Evolutionary conservation across 2,888 invertebrate species (phyloP), one percentile per base, ranked within the genome.

Genomic region (Xanthorhoe spadicearia): DNA sequence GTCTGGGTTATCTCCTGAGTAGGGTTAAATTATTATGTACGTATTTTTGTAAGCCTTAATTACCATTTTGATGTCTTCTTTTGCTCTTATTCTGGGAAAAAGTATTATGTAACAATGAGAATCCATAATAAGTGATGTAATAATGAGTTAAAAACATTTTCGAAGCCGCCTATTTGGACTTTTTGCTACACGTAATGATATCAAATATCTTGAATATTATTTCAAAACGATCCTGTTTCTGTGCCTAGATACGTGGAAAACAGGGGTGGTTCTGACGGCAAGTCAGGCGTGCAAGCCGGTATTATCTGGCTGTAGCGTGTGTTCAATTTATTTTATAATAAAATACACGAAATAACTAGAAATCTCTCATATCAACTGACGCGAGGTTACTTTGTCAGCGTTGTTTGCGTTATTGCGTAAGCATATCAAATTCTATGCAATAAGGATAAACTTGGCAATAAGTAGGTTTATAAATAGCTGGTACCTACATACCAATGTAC

Each of bases 181-280:
- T 53, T 51, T 23, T 43, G 52, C 53, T 53, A 53, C 57, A 49
- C 55, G 52, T 61, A 65, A n/a, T n/a, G n/a, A 65, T 65, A 61
- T 49, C 52, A 61, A 56, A 23, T 23, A 8, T 23, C 13, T 55
- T 65, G 61, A 54, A 65, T 66, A 58, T 54, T 17, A 52, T 56
- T 52, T 60, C 46, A 49, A 35, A 43, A 53, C 15, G 46, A 52
- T 46, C 13, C 15, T 48, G 8, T 46, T 32, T 10, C 38, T 55
- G 18, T 43, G 28, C 52, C 28, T 62, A 55, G 17, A 49, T 10
- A 50, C 23, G 17, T 28, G 50, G 32, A 62, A 18, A 49, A 59
- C n/a, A 43, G 59, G 51, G 35, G 15, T 50, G 48, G 46, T 32
- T 48, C 17, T 35, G 17, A 17, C 48, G 51, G 51, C 13, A 54